A percentile compares a stretch with the other conserved stretches of the same genome.
These are phyloP conservation scores for Ormyrus pomaceus DNA, from an alignment of 2,888 invertebrate genomes.

Conservation along the genomic window DNA sequence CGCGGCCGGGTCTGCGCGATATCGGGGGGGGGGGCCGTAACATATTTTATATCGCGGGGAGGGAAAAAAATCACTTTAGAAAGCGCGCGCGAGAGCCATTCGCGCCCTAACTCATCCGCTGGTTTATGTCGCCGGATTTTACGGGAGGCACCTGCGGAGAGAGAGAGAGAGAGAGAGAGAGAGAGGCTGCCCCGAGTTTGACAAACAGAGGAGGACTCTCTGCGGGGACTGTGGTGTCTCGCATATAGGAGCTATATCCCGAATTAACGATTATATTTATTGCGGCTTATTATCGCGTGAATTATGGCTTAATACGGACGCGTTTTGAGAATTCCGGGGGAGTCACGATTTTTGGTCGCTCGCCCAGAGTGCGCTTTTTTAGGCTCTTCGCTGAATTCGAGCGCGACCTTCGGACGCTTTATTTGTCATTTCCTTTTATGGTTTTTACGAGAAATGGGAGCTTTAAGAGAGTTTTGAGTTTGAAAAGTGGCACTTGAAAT, in stretches of 20 bases:
- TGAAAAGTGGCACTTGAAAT: too few species aligned
- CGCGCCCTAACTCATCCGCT: constrained; percentile 51
- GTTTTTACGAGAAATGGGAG: background rate
- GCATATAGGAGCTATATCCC: background rate
- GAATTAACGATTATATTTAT: constrained; percentile 56
- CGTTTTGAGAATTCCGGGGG: constrained; percentile 20
- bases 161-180: background rate
- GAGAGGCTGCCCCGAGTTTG: background rate
- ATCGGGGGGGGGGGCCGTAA: constrained; percentile 21
- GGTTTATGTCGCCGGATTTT: constrained; percentile 46
- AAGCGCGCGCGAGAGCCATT: constrained; percentile 18
- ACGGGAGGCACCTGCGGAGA: constrained; percentile 19
- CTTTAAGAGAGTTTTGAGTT: too few species aligned
- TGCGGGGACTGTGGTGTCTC: background rate
- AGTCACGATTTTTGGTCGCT: constrained; percentile 4
- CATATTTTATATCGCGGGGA: constrained; percentile 46
- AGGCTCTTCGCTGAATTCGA: background rate
- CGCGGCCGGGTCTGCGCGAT: constrained; percentile 4
- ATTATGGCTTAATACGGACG: constrained; percentile 53
- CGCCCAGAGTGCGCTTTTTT: background rate
- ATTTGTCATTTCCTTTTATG: constrained; percentile 13
- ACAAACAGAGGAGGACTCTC: background rate
- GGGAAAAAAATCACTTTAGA: constrained; percentile 46
- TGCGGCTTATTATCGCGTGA: constrained; percentile 53
- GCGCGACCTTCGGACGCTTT: background rate